Conservation (phyloP, 2,888 invertebrate genomes). For the Polyommatus icarus region DNA sequence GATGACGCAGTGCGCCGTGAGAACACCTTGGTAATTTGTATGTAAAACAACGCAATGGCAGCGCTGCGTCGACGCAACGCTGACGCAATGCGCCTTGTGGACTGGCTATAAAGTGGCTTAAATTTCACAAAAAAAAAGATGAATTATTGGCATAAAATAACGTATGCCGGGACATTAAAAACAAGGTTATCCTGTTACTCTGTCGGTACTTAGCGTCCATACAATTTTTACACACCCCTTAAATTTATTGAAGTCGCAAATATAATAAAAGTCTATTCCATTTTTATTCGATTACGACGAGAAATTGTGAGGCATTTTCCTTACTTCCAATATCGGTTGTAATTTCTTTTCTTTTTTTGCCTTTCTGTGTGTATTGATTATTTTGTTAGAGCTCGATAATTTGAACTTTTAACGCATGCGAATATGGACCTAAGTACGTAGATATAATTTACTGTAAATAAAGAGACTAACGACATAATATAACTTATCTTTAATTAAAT, state of each 20-base stretch:
- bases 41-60: too few species aligned
- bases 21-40: too few species aligned
- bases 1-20: too few species aligned
- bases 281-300: conserved; percentile 11
- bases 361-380: neutral
- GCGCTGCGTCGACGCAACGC: too few species aligned
- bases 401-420: neutral
- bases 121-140: neutral
- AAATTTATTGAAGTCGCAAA: conserved; percentile 19
- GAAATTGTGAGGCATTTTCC: neutral
- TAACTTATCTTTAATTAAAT: too few species aligned
- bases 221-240: conserved; percentile 16
- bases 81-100: too few species aligned
- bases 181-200: conserved; percentile 1
- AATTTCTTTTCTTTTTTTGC: conserved; percentile 1
- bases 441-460: too few species aligned
- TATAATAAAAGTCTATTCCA: conserved; percentile 17
- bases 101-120: too few species aligned
- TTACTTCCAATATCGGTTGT: neutral
- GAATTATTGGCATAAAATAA: neutral
- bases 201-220: neutral
- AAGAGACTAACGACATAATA: too few species aligned
- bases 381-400: neutral
- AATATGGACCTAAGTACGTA: neutral
- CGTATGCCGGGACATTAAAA: neutral